phyloP scores from a whole-genome alignment of 2,113 vertebrate species.

The Rhagologus leucostigma region DNA sequence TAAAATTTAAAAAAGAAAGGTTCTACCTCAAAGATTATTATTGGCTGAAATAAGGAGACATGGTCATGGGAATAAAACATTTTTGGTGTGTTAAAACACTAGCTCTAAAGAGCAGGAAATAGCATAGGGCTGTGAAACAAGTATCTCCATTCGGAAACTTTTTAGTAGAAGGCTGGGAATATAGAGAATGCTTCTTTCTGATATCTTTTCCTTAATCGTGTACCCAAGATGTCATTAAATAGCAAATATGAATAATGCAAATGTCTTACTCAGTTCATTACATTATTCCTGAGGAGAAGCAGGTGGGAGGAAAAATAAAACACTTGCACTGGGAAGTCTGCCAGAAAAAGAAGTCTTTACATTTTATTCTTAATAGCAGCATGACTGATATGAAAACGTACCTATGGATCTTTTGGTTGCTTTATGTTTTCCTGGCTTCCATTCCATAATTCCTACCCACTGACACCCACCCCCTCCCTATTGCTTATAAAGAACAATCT shows the following conservation, averaged over 20 bases:
- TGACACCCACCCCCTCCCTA: not conserved
- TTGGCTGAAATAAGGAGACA: not conserved
- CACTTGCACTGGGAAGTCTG: not conserved
- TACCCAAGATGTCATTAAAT: constrained; percentile 2
- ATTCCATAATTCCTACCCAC: not conserved
- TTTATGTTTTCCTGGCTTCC: constrained; percentile 12
- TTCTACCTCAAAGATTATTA: not conserved
- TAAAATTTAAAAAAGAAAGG: not conserved
- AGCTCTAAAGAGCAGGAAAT: not conserved
- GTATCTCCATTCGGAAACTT: not conserved
- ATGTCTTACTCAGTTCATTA: constrained; percentile 24
- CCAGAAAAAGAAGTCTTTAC: constrained; percentile 27
- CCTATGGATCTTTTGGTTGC: not conserved
- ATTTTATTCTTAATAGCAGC: constrained; percentile 14
- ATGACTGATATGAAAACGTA: constrained; percentile 1
- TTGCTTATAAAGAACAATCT: not conserved
- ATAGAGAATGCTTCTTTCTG: not conserved
- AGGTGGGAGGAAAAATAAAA: constrained; percentile 57
- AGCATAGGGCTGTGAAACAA: not conserved
- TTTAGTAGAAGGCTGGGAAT: not conserved
- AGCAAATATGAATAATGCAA: constrained; percentile 52
- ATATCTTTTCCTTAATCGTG: not conserved
- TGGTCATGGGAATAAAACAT: not conserved
- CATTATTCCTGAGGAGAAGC: constrained; percentile 45
- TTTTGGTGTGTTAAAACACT: not conserved